These are phyloP conservation scores for Dysmachus trigonus DNA, from an alignment of 2,888 invertebrate genomes.

Conservation along the genomic window DNA sequence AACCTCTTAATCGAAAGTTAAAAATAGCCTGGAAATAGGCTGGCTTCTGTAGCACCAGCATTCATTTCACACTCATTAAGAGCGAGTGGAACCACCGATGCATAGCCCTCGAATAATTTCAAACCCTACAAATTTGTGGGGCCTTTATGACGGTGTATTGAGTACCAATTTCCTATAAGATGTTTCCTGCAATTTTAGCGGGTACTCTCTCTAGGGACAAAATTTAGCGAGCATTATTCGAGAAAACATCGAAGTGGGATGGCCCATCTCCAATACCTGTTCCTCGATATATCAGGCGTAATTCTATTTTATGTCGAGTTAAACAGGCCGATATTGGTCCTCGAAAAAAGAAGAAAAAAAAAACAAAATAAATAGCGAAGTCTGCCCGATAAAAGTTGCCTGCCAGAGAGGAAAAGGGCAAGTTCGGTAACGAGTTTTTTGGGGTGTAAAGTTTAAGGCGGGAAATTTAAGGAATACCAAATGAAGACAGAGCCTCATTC, in stretches of 20 bases:
- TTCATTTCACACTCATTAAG: background rate
- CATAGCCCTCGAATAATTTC: background rate
- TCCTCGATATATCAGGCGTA: background rate
- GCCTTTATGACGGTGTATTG: background rate
- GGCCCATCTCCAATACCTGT: too few species aligned
- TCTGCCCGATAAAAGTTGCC: background rate
- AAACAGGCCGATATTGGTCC: background rate
- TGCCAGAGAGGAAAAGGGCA: background rate
- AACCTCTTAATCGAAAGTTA: background rate
- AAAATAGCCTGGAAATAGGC: background rate
- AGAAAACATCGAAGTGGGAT: background rate
- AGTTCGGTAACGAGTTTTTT: conserved; percentile 1
- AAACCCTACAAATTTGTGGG: background rate
- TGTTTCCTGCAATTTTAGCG: background rate
- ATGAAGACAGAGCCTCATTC: background rate
- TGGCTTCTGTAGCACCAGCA: background rate
- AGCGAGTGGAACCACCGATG: background rate
- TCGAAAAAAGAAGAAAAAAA: too few species aligned
- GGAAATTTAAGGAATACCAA: conserved; percentile 11
- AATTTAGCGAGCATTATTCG: background rate
- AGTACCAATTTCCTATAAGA: background rate
- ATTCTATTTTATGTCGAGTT: background rate
- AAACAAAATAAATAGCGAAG: background rate
- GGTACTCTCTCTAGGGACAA: background rate
- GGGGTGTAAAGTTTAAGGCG: background rate